Evolutionary conservation across 2,888 invertebrate genomes (phyloP).

Genomic region (Tortrix viridana): DNA sequence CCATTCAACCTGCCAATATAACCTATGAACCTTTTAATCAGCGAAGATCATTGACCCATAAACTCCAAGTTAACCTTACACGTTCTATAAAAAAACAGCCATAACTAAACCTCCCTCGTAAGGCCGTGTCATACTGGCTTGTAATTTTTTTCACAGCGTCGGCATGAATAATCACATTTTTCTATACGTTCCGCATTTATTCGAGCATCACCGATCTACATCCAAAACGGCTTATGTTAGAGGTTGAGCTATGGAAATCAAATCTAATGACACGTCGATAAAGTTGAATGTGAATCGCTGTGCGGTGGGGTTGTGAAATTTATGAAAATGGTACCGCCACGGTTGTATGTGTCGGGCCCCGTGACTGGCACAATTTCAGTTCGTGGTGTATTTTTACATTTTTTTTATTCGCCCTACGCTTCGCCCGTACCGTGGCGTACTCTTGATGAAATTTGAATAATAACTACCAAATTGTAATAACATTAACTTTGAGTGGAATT

Average conservation of each 20-base stretch:
- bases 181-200: constrained; percentile 80
- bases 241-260: constrained; percentile 39
- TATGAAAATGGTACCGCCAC: constrained; percentile 72
- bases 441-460: constrained; percentile 30
- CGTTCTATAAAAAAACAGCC: constrained; percentile 35
- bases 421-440: constrained; percentile 21
- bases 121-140: constrained; percentile 65
- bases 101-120: constrained; percentile 39
- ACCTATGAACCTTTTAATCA: constrained; percentile 37
- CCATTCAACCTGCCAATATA: constrained; percentile 7
- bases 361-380: constrained; percentile 81
- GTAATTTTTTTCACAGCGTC: constrained; percentile 78
- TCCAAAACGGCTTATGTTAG: constrained; percentile 45
- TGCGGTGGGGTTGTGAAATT: constrained; percentile 70
- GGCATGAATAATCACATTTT: constrained; percentile 83
- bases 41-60: constrained; percentile 34
- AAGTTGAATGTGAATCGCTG: constrained; percentile 62
- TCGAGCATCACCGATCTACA: constrained; percentile 52
- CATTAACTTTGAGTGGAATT: constrained; percentile 8
- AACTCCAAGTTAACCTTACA: constrained; percentile 31
- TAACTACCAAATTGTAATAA: constrained; percentile 17
- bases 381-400: constrained; percentile 75
- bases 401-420: constrained; percentile 56
- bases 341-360: constrained; percentile 62
- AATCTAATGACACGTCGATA: constrained; percentile 50